Percentiles rank a stretch among this genome's conserved stretches.
Conservation (phyloP, 2,113 vertebrate species). For the Chrysochloris asiatica region DNA sequence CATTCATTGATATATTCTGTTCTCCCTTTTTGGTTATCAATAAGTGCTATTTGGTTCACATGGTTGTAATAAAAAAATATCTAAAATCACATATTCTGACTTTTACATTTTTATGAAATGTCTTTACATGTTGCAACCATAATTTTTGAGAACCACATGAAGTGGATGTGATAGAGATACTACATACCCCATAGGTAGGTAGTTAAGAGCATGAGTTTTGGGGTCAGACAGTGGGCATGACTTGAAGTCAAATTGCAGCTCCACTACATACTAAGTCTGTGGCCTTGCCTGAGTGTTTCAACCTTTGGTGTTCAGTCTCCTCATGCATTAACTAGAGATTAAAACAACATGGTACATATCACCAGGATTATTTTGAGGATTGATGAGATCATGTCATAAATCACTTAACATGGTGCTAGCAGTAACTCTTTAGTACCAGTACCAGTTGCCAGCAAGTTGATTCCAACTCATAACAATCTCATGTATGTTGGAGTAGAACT, state of each 20-base stretch:
- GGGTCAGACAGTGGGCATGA: background rate
- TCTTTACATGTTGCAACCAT: background rate
- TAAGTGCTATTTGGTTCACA: background rate
- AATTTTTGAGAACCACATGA: background rate
- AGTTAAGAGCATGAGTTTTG: background rate
- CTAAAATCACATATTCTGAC: background rate
- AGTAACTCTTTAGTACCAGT: too few relatives aligned
- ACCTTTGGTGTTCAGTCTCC: background rate
- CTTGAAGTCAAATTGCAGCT: background rate
- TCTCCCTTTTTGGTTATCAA: background rate
- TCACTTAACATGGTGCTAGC: too few relatives aligned
- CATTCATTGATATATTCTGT: background rate
- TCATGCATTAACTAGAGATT: background rate
- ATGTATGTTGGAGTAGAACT: too few relatives aligned
- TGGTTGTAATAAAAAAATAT: background rate
- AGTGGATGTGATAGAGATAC: background rate
- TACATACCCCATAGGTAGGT: background rate
- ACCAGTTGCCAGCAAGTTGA: too few relatives aligned
- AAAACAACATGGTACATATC: background rate
- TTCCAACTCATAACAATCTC: too few relatives aligned
- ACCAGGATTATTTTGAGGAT: background rate
- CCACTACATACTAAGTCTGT: background rate
- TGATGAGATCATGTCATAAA: background rate
- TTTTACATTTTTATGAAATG: background rate
- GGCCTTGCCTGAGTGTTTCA: background rate